Conservation (phyloP, 1,140 invertebrate genomes). For the Tachypleus tridentatus region DNA sequence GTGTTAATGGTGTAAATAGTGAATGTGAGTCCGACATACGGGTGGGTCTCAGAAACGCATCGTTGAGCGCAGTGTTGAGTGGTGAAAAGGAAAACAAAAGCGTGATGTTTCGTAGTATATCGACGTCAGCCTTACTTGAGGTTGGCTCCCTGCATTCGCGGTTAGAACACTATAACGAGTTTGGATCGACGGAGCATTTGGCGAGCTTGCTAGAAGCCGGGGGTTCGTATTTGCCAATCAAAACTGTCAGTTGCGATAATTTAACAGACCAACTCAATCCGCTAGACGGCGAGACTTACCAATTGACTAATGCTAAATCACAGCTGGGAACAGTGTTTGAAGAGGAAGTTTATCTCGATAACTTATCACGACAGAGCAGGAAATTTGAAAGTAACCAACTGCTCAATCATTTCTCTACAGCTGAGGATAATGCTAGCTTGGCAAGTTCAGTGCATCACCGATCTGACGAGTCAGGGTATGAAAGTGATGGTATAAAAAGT, state of each 20-base stretch:
- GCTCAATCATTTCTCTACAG: conserved; percentile 4
- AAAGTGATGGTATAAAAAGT: conserved; percentile 54
- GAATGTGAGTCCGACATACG: no score
- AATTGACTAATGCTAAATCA: not conserved
- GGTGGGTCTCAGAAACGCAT: not conserved
- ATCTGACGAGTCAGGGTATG: conserved; percentile 69
- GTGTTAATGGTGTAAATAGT: no score
- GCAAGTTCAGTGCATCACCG: conserved; percentile 27
- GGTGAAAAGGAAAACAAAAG: not conserved
- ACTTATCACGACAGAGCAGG: conserved; percentile 3
- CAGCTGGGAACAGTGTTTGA: conserved; percentile 20
- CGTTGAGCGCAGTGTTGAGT: not conserved
- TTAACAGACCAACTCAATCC: not conserved
- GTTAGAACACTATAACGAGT: conserved; percentile 4
- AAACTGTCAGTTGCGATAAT: conserved; percentile 4
- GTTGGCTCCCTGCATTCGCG: not conserved
- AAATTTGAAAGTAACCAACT: not conserved
- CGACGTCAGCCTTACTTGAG: conserved; percentile 16
- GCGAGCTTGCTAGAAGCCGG: conserved; percentile 1
- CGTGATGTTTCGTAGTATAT: conserved; percentile 15
- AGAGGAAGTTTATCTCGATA: conserved; percentile 15
- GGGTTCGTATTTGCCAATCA: not conserved
- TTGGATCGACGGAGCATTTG: conserved; percentile 7
- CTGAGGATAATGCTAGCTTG: conserved; percentile 12
- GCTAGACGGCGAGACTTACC: not conserved